phyloP scores from a whole-genome alignment of 2,888 invertebrate species.

The Stenodema calcarata region DNA sequence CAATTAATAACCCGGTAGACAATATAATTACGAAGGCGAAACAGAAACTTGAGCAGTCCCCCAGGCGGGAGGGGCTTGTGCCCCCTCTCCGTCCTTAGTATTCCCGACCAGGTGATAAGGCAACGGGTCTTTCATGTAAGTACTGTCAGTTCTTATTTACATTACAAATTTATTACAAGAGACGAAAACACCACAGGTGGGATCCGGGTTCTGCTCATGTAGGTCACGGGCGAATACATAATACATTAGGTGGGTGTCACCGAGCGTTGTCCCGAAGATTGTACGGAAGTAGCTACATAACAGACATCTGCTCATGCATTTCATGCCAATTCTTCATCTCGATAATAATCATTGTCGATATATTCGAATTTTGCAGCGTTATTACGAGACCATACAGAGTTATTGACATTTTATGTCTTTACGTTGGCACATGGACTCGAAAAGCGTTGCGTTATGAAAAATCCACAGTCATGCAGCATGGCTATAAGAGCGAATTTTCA shows the following conservation, averaged over 20 bases:
- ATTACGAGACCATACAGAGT: too few species aligned
- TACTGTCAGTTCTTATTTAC: background rate
- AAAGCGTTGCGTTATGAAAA: too few species aligned
- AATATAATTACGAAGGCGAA: background rate
- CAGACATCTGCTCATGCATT: too few species aligned
- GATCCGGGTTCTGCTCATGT: background rate
- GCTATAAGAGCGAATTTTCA: too few species aligned
- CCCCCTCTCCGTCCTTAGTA: background rate
- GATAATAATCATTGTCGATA: too few species aligned
- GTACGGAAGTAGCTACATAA: too few species aligned
- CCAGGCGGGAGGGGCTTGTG: background rate
- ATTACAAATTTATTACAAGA: conserved; percentile 2
- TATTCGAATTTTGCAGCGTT: too few species aligned
- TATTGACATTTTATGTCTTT: too few species aligned
- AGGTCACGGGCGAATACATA: background rate
- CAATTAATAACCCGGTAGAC: background rate
- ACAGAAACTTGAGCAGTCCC: background rate
- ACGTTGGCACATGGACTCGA: too few species aligned
- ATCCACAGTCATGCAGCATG: too few species aligned
- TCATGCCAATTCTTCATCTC: too few species aligned
- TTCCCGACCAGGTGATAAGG: too few species aligned
- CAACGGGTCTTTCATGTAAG: background rate
- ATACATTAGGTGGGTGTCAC: background rate
- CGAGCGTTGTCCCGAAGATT: background rate
- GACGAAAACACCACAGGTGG: background rate